Conservation (phyloP, 2,797 vertebrate genomes). For the Harpagifer antarcticus region DNA sequence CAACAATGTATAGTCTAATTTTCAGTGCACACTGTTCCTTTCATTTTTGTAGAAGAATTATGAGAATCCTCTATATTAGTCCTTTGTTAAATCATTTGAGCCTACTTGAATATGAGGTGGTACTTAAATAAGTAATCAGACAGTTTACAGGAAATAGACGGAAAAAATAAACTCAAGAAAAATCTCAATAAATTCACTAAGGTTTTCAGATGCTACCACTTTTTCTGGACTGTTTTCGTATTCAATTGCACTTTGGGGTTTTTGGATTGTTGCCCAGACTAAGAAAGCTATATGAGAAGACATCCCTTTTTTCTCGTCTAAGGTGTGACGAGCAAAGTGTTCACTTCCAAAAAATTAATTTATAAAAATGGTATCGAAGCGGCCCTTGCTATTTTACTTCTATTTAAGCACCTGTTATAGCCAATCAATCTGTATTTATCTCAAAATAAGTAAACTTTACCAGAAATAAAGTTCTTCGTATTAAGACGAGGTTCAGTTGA, state of each 20-base stretch:
- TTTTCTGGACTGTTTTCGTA: neutral
- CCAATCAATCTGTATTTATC: neutral
- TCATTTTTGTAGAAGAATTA: neutral
- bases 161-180: neutral
- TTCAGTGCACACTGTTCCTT: neutral
- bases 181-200: neutral
- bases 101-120: neutral
- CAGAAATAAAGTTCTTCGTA: neutral
- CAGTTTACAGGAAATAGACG: neutral
- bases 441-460: neutral
- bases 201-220: neutral
- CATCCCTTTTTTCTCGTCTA: no score
- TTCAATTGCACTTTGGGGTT: no score
- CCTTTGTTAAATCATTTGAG: neutral
- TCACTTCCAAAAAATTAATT: no score
- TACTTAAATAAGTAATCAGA: conserved; percentile 5
- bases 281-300: no score
- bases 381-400: neutral
- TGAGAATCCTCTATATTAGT: neutral
- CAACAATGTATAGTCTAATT: neutral
- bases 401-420: neutral
- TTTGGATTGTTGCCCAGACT: no score
- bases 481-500: neutral
- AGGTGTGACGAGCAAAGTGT: no score
- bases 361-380: neutral